A percentile compares a stretch with the other conserved stretches of the same genome.
phyloP scores from a whole-genome alignment of 2,797 vertebrate species.

The Picus viridis region DNA sequence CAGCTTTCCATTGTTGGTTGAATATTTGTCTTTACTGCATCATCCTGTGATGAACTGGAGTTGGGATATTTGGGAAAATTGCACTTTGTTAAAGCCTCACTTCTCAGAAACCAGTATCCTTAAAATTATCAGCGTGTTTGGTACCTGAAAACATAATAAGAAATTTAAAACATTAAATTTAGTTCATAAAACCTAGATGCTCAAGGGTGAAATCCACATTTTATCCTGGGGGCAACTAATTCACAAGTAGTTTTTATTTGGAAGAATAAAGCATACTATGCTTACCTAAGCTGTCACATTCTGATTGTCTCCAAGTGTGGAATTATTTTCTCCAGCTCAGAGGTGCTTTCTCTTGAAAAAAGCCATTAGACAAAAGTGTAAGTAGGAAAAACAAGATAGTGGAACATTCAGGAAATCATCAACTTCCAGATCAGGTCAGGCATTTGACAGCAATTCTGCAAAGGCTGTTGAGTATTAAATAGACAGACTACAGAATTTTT shows the following conservation, averaged over 20 bases:
- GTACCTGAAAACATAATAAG: background rate
- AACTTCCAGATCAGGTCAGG: slow-evolving; percentile 24
- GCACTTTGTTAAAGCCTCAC: slow-evolving; percentile 47
- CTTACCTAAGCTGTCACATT: slow-evolving; percentile 35
- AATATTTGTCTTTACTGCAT: slow-evolving; percentile 78
- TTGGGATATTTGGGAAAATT: slow-evolving; percentile 67
- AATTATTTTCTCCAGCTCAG: slow-evolving; percentile 31
- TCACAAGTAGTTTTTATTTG: slow-evolving; percentile 16
- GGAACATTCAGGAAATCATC: background rate
- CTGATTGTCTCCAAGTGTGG: background rate
- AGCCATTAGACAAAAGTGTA: slow-evolving; percentile 10
- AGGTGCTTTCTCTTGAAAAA: background rate
- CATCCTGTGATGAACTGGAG: slow-evolving; percentile 67
- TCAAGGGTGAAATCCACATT: slow-evolving; percentile 42
- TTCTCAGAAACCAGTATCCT: slow-evolving; percentile 37
- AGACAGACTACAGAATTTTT: background rate
- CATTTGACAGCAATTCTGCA: slow-evolving; percentile 39
- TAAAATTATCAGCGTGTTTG: background rate
- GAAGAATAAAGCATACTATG: slow-evolving; percentile 24
- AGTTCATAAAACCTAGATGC: slow-evolving; percentile 43
- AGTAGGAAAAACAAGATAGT: slow-evolving; percentile 20
- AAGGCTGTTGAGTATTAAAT: slow-evolving; percentile 28
- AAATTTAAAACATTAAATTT: slow-evolving; percentile 27
- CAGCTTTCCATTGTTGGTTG: slow-evolving; percentile 77
- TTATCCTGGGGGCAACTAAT: slow-evolving; percentile 28